phyloP scores from a whole-genome alignment of 92 coral and sea anemone species.

The Isaurus tuberculatus region DNA sequence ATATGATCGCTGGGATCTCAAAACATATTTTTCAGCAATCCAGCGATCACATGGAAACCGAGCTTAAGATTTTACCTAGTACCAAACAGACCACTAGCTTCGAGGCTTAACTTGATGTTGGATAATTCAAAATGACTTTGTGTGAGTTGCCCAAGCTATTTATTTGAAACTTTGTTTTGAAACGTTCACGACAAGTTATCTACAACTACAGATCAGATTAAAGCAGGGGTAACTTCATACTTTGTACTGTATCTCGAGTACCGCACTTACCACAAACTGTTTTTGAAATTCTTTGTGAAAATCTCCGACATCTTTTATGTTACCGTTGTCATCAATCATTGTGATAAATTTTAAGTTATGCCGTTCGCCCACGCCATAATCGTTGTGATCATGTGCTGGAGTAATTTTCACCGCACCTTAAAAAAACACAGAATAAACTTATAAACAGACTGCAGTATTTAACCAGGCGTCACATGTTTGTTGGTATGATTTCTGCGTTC shows the following conservation, averaged over 20 bases:
- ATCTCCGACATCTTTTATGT: conserved; percentile 83
- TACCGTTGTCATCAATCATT: conserved; percentile 96
- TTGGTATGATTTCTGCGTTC: no score
- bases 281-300: conserved; percentile 79
- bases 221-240: not conserved
- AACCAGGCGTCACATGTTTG: not conserved
- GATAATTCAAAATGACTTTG: no score
- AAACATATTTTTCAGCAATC: no score
- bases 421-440: not conserved
- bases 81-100: no score
- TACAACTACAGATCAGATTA: no score
- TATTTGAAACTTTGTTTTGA: no score
- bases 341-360: conserved; percentile 84
- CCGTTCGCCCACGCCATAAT: conserved; percentile 93
- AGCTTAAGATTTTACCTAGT: no score
- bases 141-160: no score
- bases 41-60: no score
- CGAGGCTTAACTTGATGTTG: no score
- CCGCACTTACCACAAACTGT: conserved; percentile 77
- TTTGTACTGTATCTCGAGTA: not conserved
- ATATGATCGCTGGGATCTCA: no score
- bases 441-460: not conserved
- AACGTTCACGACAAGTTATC: no score
- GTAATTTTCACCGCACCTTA: conserved; percentile 99
- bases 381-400: conserved; percentile 99